Evolutionary conservation across 2,113 vertebrate genomes (phyloP).

Genomic region (Entomyzon cyanotis): DNA sequence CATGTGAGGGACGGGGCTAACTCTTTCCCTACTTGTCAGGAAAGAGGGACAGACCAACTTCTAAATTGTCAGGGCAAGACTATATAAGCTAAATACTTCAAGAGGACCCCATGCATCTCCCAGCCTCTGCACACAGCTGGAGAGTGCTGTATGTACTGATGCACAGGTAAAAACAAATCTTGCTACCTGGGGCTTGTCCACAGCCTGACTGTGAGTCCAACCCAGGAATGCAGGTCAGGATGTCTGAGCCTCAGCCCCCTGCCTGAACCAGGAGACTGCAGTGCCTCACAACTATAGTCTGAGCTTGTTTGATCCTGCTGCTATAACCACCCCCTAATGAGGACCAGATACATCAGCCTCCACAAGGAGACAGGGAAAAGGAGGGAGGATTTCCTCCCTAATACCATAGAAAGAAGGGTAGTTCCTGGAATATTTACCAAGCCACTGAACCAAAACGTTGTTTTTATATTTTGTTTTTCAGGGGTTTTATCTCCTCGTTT

Average conservation of each 20-base stretch:
- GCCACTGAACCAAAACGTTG: constrained; percentile 16
- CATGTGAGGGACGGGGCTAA: neutral
- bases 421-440: constrained; percentile 55
- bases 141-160: neutral
- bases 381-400: neutral
- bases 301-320: neutral
- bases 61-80: neutral
- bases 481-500: neutral
- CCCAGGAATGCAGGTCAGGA: neutral
- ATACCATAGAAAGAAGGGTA: neutral
- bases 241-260: neutral
- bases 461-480: constrained; percentile 33
- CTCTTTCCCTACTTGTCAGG: neutral
- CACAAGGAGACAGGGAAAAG: neutral
- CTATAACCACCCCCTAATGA: constrained; percentile 14
- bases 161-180: neutral
- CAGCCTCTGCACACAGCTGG: neutral
- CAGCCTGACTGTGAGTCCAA: neutral
- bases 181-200: neutral
- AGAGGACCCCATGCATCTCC: neutral
- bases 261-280: neutral
- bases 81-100: neutral
- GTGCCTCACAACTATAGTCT: neutral
- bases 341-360: constrained; percentile 5
- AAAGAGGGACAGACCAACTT: neutral